Evolutionary conservation across 2,113 vertebrate species (phyloP).

Genomic region (Gasterosteus aculeatus): DNA sequence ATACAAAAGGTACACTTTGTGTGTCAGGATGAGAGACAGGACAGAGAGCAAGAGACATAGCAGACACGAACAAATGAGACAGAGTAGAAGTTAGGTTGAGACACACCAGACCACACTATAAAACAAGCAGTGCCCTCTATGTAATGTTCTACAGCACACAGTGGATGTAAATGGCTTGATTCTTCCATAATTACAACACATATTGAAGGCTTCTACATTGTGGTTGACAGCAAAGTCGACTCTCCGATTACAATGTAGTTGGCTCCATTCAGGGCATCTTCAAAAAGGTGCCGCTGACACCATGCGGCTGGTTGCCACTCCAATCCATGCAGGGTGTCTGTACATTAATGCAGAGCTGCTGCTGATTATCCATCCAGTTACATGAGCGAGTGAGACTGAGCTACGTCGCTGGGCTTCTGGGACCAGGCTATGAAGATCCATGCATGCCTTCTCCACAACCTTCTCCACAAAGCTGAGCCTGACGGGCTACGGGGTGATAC

Average conservation of each 20-base stretch:
- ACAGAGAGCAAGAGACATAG: slow-evolving; percentile 57
- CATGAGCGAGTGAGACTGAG: neutral
- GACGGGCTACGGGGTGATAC: slow-evolving; percentile 24
- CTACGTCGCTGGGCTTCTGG: slow-evolving; percentile 4
- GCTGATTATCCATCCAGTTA: slow-evolving; percentile 15
- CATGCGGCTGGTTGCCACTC: slow-evolving; percentile 67
- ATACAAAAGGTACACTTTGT: slow-evolving; percentile 29
- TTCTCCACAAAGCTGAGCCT: slow-evolving; percentile 6
- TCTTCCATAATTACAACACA: neutral
- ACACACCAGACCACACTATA: slow-evolving; percentile 23
- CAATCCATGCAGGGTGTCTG: slow-evolving; percentile 58
- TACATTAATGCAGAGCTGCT: slow-evolving; percentile 21
- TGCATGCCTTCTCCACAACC: slow-evolving; percentile 39
- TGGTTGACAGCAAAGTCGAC: neutral
- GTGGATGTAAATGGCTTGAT: neutral
- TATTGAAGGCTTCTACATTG: neutral
- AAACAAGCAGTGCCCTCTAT: neutral
- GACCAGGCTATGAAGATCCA: slow-evolving; percentile 9
- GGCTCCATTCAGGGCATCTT: slow-evolving; percentile 10
- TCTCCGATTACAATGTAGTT: neutral
- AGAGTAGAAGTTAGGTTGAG: slow-evolving; percentile 39
- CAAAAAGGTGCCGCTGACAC: slow-evolving; percentile 53
- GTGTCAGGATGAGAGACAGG: slow-evolving; percentile 34
- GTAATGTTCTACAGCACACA: neutral
- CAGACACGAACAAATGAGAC: slow-evolving; percentile 43